Base-by-base conservation (phyloP, 2,888 invertebrate genomes). In the Labia minor region DNA sequence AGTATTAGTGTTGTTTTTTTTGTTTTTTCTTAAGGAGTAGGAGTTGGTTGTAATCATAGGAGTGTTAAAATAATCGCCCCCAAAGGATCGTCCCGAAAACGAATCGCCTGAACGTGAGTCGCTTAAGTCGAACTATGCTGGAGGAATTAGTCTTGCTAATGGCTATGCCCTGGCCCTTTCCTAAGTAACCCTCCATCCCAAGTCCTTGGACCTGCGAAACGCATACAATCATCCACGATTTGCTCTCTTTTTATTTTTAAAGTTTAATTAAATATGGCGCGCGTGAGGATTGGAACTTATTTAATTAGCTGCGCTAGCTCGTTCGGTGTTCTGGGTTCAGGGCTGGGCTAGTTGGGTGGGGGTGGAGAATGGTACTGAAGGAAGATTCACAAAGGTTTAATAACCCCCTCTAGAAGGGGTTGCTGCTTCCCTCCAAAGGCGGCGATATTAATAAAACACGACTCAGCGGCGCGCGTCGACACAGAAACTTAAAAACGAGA, bases 181-280 rank as follows among this genome's bases (percentile, higher is more conserved):
- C 67, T 37, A 37, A 62, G 61, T 26, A 49, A 63, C 49, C 37
- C 62, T 21, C 61, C 26, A 14, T 37, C 62, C 63, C 49, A 6
- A 26, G 61, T 61, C 33, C 63, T 26, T 63, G 16, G 16, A 49
- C 49, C 14, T 49, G 14, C 49, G 14, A 3, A 49, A 26, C n/a
- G 49, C 49, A 49, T 16, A 49, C 49, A 49, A 49, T 49, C 49
- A 49, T 21, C 62, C 62, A 21, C 64, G 64, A 4, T 65, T 67
- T 61, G 18, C 61, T 65, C 63, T 66, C 63, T 8, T 63, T 67
- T 63, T 65, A 21, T 67, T 64, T 69, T 67, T 66, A 69, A 69
- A 67, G 76, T 76, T 77, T 76, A 76, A 76, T 77, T 76, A 76
- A 77, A 76, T 76, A 75, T 73, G 74, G 75, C 75, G 74, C 73